Evolutionary conservation across 92 coral and sea anemone genomes (phyloP).

Genomic region (Phymanthus crucifer): DNA sequence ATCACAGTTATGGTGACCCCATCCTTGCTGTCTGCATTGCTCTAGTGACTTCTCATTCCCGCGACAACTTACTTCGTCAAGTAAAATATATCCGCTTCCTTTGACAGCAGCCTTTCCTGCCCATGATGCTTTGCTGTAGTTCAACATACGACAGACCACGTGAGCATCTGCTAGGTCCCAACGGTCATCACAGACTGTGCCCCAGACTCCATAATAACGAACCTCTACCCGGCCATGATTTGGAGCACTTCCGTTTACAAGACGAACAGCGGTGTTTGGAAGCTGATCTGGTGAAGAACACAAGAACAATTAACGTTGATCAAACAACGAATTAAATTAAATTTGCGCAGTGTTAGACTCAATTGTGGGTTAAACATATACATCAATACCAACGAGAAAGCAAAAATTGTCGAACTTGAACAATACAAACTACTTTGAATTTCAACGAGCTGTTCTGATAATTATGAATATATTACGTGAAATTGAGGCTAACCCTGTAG

Average conservation of each 20-base stretch:
- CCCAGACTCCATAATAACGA: constrained; percentile 5
- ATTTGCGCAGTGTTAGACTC: too few species aligned
- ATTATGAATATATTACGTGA: too few species aligned
- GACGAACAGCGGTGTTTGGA: not conserved
- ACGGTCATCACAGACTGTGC: constrained; percentile 4
- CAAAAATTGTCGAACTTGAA: too few species aligned
- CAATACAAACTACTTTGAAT: too few species aligned
- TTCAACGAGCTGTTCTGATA: too few species aligned
- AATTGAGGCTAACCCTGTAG: too few species aligned
- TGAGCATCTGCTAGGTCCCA: constrained; percentile 6
- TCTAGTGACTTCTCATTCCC: constrained; percentile 20
- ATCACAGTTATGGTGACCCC: constrained; percentile 31
- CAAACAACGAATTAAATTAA: not conserved
- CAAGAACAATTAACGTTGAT: not conserved
- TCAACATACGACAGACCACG: constrained; percentile 4
- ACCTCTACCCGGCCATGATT: constrained; percentile 2
- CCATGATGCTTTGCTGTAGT: constrained; percentile 2
- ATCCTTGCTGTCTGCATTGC: constrained; percentile 22
- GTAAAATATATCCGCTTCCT: constrained; percentile 22
- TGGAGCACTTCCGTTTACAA: not conserved
- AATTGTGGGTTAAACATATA: too few species aligned
- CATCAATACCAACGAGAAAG: too few species aligned
- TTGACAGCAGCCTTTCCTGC: not conserved
- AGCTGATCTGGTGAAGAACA: not conserved
- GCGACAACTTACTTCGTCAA: constrained; percentile 16